Evolutionary conservation across 2,797 vertebrate genomes (phyloP).

Genomic region (Enteromius afrohamiltoni): DNA sequence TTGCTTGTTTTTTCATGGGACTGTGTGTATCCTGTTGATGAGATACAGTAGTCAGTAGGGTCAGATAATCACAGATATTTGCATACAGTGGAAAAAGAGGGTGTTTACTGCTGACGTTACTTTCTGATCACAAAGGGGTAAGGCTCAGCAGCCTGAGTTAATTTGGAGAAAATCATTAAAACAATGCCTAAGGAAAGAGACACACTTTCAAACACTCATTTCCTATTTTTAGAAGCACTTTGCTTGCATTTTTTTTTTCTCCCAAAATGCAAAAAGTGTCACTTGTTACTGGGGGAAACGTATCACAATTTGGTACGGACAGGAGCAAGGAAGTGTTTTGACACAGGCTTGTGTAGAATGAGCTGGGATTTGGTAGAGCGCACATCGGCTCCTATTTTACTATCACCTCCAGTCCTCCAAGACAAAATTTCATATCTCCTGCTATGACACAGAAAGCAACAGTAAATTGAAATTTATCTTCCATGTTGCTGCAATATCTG

Average conservation of each 20-base stretch:
- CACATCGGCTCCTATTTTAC: constrained; percentile 76
- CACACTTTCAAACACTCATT: constrained; percentile 67
- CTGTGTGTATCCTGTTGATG: constrained; percentile 9
- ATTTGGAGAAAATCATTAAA: constrained; percentile 76
- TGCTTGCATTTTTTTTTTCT: constrained; percentile 64
- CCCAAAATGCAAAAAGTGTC: constrained; percentile 64
- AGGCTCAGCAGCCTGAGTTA: constrained; percentile 32
- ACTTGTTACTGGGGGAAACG: constrained; percentile 67
- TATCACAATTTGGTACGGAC: constrained; percentile 65
- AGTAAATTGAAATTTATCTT: constrained; percentile 80
- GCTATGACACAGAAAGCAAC: constrained; percentile 73
- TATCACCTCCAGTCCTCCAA: constrained; percentile 74
- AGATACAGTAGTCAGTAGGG: constrained; percentile 9
- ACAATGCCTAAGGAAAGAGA: constrained; percentile 67
- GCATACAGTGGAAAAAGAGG: constrained; percentile 38
- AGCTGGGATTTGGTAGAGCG: constrained; percentile 64
- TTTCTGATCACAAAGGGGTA: constrained; percentile 27
- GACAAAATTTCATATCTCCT: constrained; percentile 76
- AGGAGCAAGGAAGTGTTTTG: constrained; percentile 57
- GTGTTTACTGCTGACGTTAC: constrained; percentile 45
- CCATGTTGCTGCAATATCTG: constrained; percentile 72
- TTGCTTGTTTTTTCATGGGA: background rate
- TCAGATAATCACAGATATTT: constrained; percentile 13
- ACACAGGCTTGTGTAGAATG: constrained; percentile 58
- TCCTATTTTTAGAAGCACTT: constrained; percentile 72